Evolutionary conservation across 2,888 invertebrate genomes (phyloP), one percentile per base, ranked within the genome.

Genomic region (Eledone cirrhosa): DNA sequence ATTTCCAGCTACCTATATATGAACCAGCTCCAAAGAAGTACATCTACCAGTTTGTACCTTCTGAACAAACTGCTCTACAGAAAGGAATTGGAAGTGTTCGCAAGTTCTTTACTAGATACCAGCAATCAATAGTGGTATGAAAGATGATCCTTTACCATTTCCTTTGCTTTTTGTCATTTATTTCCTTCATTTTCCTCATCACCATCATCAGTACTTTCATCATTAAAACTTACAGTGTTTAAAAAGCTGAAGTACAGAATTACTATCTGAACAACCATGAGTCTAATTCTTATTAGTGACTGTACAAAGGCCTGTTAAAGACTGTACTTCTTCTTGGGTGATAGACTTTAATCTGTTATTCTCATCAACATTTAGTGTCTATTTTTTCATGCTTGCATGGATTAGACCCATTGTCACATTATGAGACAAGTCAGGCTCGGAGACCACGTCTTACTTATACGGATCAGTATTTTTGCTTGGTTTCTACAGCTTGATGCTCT

Each of bases 1-100:
- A 48, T 31, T 78, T 80, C 27, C 82, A 86, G 86, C 80, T 86
- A n/a, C 83, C 86, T 33, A 48, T 86, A 2, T 86, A 86, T 80
- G 83, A 82, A 13, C 81, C 80, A 13, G 83, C 83, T 48, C 81
- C 82, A 27, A 78, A 78, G 1, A 77, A 78, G 24, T 53, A 80
- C 0, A 48, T 76, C 63, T 80, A 82, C 41, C 72, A 77, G 16
- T 78, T 78, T 48, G 75, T 82, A 8, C 80, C 79, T 29, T 83
- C 83, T 41, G 80, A 84, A 69, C 79, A 78, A 16, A 80, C 81
- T 41, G 33, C 78, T 11, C 78, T 83, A 22, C 79, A 81, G 69
- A 48, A 80, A 47, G 79, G 78, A 14, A 80, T 86, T 11, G 82
- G 83, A 13, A 48, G 65, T 41, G 81, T 82, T 27, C 78, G 86